These are phyloP conservation scores for Aplocera efformata DNA, from an alignment of 2,888 invertebrate genomes.

Conservation along the genomic window DNA sequence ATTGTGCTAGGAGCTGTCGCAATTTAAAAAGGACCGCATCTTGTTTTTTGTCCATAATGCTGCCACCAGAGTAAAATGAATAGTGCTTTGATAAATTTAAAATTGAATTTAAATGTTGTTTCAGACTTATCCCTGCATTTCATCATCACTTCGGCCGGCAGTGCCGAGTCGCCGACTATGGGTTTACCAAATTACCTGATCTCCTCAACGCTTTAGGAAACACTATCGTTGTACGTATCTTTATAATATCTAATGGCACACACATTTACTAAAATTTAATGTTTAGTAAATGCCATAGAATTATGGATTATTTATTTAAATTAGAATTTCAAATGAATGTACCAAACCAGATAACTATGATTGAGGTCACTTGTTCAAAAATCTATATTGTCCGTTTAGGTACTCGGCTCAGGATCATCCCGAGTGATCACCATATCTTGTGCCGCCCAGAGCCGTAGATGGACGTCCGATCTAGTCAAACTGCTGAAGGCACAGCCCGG, in stretches of 20 bases:
- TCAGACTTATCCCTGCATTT: constrained; percentile 95
- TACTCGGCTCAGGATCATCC: constrained; percentile 94
- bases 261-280: too few species aligned
- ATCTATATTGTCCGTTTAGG: constrained; percentile 63
- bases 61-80: too few species aligned
- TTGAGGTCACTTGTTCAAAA: too few species aligned
- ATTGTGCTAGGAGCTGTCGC: too few species aligned
- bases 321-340: not conserved
- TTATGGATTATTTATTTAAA: too few species aligned
- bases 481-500: constrained; percentile 90
- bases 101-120: too few species aligned
- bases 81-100: too few species aligned
- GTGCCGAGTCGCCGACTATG: constrained; percentile 97
- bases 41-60: too few species aligned
- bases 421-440: constrained; percentile 94
- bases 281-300: too few species aligned
- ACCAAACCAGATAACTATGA: too few species aligned
- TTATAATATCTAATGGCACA: too few species aligned
- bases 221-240: constrained; percentile 86
- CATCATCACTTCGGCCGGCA: constrained; percentile 98
- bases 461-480: constrained; percentile 93
- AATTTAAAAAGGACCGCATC: too few species aligned
- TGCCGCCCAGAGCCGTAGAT: constrained; percentile 92
- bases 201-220: constrained; percentile 93
- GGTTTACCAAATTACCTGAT: constrained; percentile 95